Evolutionary conservation across 2,113 vertebrate species (phyloP).

Genomic region (Xiphias gladius): DNA sequence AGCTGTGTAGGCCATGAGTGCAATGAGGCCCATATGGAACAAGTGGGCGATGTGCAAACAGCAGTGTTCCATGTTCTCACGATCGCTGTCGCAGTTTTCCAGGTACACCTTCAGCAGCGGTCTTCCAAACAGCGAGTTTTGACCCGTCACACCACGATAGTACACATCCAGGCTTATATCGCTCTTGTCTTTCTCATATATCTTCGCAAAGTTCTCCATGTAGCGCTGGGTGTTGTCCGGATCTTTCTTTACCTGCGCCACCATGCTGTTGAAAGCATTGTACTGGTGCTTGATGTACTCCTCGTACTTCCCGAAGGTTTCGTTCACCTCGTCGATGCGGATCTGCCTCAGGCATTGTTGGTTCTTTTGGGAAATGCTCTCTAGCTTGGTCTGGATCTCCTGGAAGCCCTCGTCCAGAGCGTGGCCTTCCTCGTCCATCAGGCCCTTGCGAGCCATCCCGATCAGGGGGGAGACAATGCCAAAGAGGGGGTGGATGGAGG

Average conservation of each 20-base stretch:
- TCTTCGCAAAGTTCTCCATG: constrained; percentile 77
- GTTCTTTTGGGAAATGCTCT: constrained; percentile 84
- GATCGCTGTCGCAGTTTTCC: constrained; percentile 75
- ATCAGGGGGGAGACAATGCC: constrained; percentile 85
- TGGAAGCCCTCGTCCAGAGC: constrained; percentile 81
- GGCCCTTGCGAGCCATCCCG: constrained; percentile 80
- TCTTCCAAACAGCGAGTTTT: constrained; percentile 70
- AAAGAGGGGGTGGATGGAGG: constrained; percentile 85
- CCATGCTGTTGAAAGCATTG: constrained; percentile 79
- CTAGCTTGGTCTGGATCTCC: constrained; percentile 74
- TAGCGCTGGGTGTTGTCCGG: constrained; percentile 51
- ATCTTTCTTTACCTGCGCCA: constrained; percentile 75
- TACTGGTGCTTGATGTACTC: constrained; percentile 87
- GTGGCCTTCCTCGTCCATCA: constrained; percentile 71
- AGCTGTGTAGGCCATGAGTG: constrained; percentile 84
- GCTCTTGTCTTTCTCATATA: constrained; percentile 80
- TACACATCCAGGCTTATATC: constrained; percentile 81
- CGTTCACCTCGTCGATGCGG: constrained; percentile 81
- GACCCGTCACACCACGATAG: constrained; percentile 80
- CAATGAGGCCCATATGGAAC: constrained; percentile 86
- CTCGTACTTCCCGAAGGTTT: constrained; percentile 83
- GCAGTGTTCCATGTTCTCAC: constrained; percentile 79
- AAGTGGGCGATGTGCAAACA: constrained; percentile 83
- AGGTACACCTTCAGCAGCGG: constrained; percentile 82
- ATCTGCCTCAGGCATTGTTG: constrained; percentile 80